phyloP scores from a whole-genome alignment of 2,888 invertebrate species.

The Linnaemya tessellans region DNA sequence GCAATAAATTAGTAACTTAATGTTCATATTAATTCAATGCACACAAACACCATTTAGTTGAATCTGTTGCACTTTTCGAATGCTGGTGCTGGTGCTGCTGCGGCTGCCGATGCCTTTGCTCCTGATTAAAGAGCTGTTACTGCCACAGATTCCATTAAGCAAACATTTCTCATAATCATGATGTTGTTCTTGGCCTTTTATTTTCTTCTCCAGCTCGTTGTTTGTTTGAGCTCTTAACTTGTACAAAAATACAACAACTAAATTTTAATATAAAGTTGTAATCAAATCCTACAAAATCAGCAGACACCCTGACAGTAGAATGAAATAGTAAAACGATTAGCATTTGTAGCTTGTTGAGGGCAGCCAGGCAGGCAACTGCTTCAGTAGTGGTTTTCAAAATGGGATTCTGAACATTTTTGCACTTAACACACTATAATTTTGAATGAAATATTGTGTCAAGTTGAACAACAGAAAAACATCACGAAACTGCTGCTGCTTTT shows the following conservation, averaged over 20 bases:
- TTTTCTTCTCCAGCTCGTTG: conserved; percentile 12
- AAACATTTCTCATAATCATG: conserved; percentile 62
- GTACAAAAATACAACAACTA: conserved; percentile 40
- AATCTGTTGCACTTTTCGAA: conserved; percentile 41
- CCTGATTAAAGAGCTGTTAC: conserved; percentile 20
- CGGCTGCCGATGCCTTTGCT: conserved; percentile 33
- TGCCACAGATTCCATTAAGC: conserved; percentile 62
- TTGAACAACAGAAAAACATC: conserved; percentile 58
- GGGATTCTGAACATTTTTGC: conserved; percentile 49
- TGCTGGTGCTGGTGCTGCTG: conserved; percentile 34
- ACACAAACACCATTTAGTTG: conserved; percentile 36
- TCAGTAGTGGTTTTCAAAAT: conserved; percentile 45
- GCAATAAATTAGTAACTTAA: conserved; percentile 68
- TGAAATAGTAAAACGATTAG: conserved; percentile 61
- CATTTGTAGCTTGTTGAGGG: conserved; percentile 30
- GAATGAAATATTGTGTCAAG: conserved; percentile 77
- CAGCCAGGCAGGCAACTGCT: conserved; percentile 25
- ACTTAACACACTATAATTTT: conserved; percentile 74
- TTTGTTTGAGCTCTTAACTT: conserved; percentile 48
- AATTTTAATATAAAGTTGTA: conserved; percentile 53
- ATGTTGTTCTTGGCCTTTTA: conserved; percentile 1
- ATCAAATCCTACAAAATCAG: conserved; percentile 44
- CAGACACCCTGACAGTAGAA: conserved; percentile 50
- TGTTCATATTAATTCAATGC: conserved; percentile 61
- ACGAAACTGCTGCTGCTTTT: conserved; percentile 53